These are phyloP conservation scores for Champsocephalus gunnari DNA, from an alignment of 2,797 vertebrate genomes.

Conservation along the genomic window DNA sequence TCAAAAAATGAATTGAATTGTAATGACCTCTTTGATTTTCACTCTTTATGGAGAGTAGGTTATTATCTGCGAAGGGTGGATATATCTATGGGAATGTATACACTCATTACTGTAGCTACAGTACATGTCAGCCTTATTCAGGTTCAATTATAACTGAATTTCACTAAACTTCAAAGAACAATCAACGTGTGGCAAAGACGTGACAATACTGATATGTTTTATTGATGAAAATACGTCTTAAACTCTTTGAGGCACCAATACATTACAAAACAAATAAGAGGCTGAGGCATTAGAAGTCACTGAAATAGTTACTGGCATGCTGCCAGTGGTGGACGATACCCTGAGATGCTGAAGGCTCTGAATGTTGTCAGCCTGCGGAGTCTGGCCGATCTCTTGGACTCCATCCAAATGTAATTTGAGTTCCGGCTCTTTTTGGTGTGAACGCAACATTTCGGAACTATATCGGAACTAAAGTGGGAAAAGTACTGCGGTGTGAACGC, in stretches of 20 bases:
- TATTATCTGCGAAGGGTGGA: conserved; percentile 16
- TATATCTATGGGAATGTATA: conserved; percentile 4
- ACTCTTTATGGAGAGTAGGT: background rate
- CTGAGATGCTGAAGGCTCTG: conserved; percentile 12
- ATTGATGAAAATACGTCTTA: conserved; percentile 9
- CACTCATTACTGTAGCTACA: conserved; percentile 5
- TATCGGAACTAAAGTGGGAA: too few species aligned
- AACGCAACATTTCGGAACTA: too few species aligned
- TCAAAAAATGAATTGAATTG: conserved; percentile 19
- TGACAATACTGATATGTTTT: conserved; percentile 2
- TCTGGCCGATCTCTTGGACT: conserved; percentile 36
- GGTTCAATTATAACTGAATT: conserved; percentile 11
- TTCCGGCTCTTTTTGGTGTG: too few species aligned
- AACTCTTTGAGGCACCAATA: conserved; percentile 1
- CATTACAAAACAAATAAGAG: conserved; percentile 23
- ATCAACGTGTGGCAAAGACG: background rate
- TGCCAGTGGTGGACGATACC: conserved; percentile 20
- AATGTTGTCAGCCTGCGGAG: conserved; percentile 27
- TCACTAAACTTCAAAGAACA: background rate
- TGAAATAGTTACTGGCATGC: conserved; percentile 18
- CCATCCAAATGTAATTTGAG: background rate
- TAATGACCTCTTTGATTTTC: conserved; percentile 32
- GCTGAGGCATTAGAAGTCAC: conserved; percentile 7
- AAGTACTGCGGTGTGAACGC: too few species aligned
- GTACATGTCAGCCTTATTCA: background rate